phyloP scores from a whole-genome alignment of 1,140 invertebrate species.

The Bombus polaris region DNA sequence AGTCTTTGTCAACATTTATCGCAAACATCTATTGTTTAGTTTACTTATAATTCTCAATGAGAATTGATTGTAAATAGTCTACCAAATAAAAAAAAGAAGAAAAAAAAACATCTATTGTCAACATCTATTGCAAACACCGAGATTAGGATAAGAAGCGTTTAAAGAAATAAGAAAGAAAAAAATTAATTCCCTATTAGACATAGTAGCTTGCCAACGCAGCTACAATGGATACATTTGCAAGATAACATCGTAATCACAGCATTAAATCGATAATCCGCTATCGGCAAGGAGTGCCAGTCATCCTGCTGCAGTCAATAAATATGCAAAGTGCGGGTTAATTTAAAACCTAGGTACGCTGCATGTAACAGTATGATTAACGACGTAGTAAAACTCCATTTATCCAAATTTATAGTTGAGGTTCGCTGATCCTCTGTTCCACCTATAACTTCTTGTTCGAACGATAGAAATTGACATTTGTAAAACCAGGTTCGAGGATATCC shows the following conservation, averaged over 20 bases:
- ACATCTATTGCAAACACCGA: too few species aligned
- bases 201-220: too few species aligned
- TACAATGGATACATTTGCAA: not conserved
- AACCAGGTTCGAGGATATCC: not conserved
- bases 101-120: too few species aligned
- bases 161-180: not conserved
- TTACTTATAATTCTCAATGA: too few species aligned
- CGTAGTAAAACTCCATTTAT: constrained; percentile 27
- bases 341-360: constrained; percentile 18
- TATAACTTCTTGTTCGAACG: constrained; percentile 5
- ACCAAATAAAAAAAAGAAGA: too few species aligned
- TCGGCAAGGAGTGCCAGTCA: constrained; percentile 18
- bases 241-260: constrained; percentile 1
- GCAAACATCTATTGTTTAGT: too few species aligned
- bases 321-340: constrained; percentile 32
- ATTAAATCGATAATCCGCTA: constrained; percentile 20
- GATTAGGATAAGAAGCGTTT: too few species aligned
- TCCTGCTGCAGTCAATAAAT: constrained; percentile 16
- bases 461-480: constrained; percentile 20
- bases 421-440: not conserved
- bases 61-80: too few species aligned
- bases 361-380: constrained; percentile 24
- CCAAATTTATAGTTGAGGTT: constrained; percentile 12
- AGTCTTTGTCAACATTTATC: too few species aligned
- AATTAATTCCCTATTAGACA: not conserved